These are phyloP conservation scores for Podiceps cristatus DNA, from an alignment of 2,113 vertebrate genomes.

Conservation along the genomic window DNA sequence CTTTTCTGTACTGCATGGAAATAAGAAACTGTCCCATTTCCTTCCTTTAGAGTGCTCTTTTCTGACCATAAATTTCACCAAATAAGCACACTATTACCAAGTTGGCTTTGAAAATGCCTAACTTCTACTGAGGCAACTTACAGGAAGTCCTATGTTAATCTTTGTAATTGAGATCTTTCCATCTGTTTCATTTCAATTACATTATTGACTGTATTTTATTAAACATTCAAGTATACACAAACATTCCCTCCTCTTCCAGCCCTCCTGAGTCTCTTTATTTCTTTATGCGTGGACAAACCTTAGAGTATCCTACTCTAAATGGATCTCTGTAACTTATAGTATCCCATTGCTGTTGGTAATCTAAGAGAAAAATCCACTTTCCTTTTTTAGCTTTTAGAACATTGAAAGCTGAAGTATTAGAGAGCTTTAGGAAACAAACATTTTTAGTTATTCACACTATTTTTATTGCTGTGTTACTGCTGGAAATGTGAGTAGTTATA, in stretches of 20 bases:
- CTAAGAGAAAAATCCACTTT: not conserved
- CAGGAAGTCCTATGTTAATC: not conserved
- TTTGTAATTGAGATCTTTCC: not conserved
- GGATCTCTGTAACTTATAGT: not conserved
- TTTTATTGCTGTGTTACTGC: not conserved
- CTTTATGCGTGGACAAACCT: not conserved
- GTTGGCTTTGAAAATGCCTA: not conserved
- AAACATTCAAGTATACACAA: not conserved
- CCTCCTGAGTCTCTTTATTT: not conserved
- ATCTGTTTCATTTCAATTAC: not conserved
- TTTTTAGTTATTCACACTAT: not conserved
- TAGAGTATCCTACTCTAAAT: not conserved
- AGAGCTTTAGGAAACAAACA: not conserved
- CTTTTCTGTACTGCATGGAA: not conserved
- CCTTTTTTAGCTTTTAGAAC: not conserved
- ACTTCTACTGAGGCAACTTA: not conserved
- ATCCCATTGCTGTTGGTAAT: not conserved
- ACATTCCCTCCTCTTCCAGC: rapidly evolving
- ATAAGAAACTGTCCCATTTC: not conserved
- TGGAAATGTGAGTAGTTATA: not conserved
- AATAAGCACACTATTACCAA: not conserved
- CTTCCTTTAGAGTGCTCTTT: not conserved
- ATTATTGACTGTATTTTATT: not conserved
- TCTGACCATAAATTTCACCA: not conserved
- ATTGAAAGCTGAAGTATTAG: not conserved